These are phyloP conservation scores for Crossaster papposus DNA, from an alignment of 53 echinoderm and acorn worm species.

Conservation along the genomic window DNA sequence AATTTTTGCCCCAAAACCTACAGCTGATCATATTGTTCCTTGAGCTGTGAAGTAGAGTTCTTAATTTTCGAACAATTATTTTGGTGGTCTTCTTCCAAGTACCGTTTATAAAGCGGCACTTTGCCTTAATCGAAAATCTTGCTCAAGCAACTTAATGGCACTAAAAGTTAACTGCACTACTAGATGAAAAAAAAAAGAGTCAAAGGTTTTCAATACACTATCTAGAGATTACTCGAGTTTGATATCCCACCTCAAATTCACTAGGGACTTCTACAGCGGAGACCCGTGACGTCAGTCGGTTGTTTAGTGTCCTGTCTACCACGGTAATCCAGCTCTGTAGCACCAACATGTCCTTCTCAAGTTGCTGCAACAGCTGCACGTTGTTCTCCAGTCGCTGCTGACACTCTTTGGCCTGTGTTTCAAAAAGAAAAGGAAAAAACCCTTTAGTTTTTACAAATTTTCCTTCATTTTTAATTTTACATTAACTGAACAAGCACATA, in stretches of 20 bases:
- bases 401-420: slow-evolving; percentile 83
- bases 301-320: slow-evolving; percentile 87
- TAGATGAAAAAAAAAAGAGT: no score
- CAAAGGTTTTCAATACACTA: no score
- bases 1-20: no score
- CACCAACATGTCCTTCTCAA: slow-evolving; percentile 92
- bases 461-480: neutral
- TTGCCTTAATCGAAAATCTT: no score
- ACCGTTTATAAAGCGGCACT: no score
- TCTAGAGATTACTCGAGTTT: neutral
- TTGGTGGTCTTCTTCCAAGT: no score
- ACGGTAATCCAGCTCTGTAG: slow-evolving; percentile 91
- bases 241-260: slow-evolving; percentile 75
- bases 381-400: slow-evolving; percentile 88
- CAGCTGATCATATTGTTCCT: no score
- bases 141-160: no score
- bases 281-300: slow-evolving; percentile 78
- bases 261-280: slow-evolving; percentile 89
- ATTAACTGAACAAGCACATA: neutral
- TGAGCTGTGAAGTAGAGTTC: no score
- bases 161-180: no score
- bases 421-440: neutral
- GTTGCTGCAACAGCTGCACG: slow-evolving; percentile 84
- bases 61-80: no score
- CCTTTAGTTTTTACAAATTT: no score